Percentiles rank a stretch among this genome's conserved stretches.
Conservation (phyloP, 2,797 vertebrate genomes). For the Epinephelus malabaricus region DNA sequence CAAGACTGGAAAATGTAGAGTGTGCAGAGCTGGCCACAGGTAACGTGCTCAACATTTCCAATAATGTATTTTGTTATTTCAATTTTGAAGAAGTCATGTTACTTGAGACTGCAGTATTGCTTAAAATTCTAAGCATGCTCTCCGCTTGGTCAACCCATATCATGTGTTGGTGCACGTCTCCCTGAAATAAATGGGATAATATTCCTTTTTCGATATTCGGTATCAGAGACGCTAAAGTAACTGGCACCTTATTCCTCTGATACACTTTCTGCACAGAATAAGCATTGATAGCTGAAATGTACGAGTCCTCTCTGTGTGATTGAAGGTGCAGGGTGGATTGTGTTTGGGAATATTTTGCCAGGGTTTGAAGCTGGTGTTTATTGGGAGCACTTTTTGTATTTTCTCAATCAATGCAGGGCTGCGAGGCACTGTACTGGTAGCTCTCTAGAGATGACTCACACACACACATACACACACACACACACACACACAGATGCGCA, state of each 20-base stretch:
- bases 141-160: background rate
- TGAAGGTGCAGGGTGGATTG: background rate
- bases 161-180: background rate
- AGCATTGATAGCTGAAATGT: background rate
- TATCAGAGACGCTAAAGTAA: background rate
- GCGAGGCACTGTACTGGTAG: background rate
- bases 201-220: background rate
- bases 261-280: background rate
- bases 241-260: background rate
- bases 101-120: background rate
- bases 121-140: background rate
- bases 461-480: background rate
- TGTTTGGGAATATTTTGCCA: conserved; percentile 18
- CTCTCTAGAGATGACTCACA: conserved; percentile 27
- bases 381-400: conserved; percentile 19
- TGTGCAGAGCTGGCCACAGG: background rate
- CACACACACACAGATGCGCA: background rate
- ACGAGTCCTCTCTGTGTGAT: background rate
- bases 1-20: background rate
- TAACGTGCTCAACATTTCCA: background rate
- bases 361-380: conserved; percentile 7
- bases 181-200: background rate
- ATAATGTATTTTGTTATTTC: background rate
- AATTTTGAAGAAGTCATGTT: too few species aligned
- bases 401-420: conserved; percentile 31